Percentiles rank a stretch among this genome's conserved stretches.
These are phyloP conservation scores for Myotis pilosus DNA, from an alignment of 2,797 vertebrate genomes.

Conservation along the genomic window DNA sequence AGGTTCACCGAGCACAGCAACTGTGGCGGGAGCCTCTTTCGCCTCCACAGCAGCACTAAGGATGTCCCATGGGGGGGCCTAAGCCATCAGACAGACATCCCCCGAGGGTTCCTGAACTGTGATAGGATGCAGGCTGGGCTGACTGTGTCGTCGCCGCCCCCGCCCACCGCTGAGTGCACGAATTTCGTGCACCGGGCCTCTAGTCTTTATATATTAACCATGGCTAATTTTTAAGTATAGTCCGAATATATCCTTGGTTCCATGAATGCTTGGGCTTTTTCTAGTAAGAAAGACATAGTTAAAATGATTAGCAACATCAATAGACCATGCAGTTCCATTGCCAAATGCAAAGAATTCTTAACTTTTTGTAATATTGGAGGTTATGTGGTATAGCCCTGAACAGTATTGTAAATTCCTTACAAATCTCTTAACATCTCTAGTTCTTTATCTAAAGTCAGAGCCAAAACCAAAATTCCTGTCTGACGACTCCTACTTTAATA, in stretches of 20 bases:
- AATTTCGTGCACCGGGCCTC: no score
- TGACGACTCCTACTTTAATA: background rate
- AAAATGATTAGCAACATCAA: background rate
- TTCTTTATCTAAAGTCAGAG: constrained; percentile 47
- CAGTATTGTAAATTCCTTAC: background rate
- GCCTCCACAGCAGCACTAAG: no score
- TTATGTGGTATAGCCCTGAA: background rate
- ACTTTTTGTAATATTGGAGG: constrained; percentile 17
- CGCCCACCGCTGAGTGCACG: no score
- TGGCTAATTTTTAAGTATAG: background rate
- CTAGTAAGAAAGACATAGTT: constrained; percentile 32
- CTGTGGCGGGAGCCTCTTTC: no score
- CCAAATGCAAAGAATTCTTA: background rate
- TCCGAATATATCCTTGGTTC: background rate
- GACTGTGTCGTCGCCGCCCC: no score
- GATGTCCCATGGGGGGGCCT: no score
- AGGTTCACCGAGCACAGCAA: no score
- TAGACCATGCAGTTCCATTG: background rate
- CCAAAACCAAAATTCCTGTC: constrained; percentile 30
- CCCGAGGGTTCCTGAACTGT: no score
- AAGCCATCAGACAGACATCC: no score
- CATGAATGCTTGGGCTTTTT: background rate
- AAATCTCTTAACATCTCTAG: constrained; percentile 17
- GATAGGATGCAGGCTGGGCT: no score
- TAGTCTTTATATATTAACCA: background rate